Percentiles rank a stretch among this genome's conserved stretches.
These are phyloP conservation scores for Acrossocheilus wenchowensis DNA, from an alignment of 2,797 vertebrate genomes.

Conservation along the genomic window DNA sequence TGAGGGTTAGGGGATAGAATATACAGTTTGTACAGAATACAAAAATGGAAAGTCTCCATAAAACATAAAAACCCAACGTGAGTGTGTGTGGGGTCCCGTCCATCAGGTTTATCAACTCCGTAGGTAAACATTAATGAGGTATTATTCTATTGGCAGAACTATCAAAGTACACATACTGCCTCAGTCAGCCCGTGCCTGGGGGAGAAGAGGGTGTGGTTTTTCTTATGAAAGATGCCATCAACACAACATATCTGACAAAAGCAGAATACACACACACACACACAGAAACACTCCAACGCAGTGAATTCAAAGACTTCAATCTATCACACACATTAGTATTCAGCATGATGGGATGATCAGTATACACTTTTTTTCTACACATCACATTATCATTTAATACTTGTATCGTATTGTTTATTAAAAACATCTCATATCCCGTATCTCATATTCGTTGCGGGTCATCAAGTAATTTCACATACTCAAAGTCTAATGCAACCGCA, in stretches of 20 bases:
- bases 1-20: neutral
- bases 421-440: neutral
- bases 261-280: slow-evolving; percentile 16
- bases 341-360: neutral
- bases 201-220: slow-evolving; percentile 56
- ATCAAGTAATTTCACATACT: neutral
- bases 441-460: neutral
- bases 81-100: slow-evolving; percentile 67
- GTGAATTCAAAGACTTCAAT: neutral
- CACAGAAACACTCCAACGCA: neutral
- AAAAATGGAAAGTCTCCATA: neutral
- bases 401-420: neutral
- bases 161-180: slow-evolving; percentile 62
- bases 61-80: neutral
- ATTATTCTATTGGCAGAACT: slow-evolving; percentile 68
- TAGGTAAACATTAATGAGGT: slow-evolving; percentile 74
- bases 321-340: neutral
- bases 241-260: slow-evolving; percentile 48
- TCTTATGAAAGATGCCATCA: slow-evolving; percentile 57
- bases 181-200: slow-evolving; percentile 59
- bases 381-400: neutral
- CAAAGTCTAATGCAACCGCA: neutral
- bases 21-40: neutral
- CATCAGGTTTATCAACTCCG: slow-evolving; percentile 78
- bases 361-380: neutral